Evolutionary conservation across 2,888 invertebrate genomes (phyloP).

Genomic region (Esperia sulphurella): DNA sequence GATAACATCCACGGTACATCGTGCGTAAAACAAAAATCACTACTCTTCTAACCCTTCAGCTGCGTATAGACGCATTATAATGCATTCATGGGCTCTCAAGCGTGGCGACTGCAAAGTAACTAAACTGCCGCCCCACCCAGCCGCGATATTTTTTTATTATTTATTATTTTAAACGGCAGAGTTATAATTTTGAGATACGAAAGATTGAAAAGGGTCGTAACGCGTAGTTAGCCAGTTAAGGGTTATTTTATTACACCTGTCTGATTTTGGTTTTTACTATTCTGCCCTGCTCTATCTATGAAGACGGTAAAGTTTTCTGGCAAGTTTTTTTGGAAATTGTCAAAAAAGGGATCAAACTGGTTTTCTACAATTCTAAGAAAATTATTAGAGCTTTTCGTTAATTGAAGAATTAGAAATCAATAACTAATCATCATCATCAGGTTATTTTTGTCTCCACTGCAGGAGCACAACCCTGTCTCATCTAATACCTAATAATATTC

Average conservation of each 20-base stretch:
- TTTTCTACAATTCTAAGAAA: too few relatives aligned
- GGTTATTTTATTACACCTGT: constrained; percentile 2
- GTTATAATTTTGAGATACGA: constrained; percentile 49
- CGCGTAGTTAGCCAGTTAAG: neutral
- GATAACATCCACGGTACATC: constrained; percentile 19
- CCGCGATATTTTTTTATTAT: constrained; percentile 29
- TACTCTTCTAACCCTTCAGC: constrained; percentile 48
- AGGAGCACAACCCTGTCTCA: too few relatives aligned
- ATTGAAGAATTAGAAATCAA: too few relatives aligned
- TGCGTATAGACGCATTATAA: constrained; percentile 50
- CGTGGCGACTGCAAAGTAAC: constrained; percentile 72
- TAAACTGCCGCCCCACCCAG: constrained; percentile 45
- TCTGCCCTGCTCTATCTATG: too few relatives aligned
- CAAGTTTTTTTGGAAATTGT: too few relatives aligned
- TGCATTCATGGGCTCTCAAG: constrained; percentile 75
- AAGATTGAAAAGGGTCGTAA: neutral
- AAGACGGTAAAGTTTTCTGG: too few relatives aligned
- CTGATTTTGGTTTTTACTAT: neutral
- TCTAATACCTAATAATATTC: too few relatives aligned
- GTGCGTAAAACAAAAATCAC: neutral
- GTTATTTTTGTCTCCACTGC: too few relatives aligned
- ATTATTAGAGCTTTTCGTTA: too few relatives aligned
- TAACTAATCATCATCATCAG: too few relatives aligned
- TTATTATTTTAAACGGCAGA: constrained; percentile 70
- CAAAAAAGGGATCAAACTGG: too few relatives aligned